These are phyloP conservation scores for Prosopocoilus inquinatus DNA, from an alignment of 2,888 invertebrate species.

Conservation along the genomic window DNA sequence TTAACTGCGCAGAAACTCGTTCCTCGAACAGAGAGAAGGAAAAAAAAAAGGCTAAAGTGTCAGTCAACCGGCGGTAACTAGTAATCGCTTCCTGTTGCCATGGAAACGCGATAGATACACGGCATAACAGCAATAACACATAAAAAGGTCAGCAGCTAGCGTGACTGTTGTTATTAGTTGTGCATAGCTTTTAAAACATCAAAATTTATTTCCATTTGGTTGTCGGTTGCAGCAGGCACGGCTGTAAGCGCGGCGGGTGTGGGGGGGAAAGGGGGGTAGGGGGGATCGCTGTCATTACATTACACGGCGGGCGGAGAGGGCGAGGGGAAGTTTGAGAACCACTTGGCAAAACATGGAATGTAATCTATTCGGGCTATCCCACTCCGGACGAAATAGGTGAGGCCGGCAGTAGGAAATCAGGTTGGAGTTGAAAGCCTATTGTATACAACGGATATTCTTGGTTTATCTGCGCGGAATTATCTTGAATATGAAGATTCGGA, in stretches of 20 bases:
- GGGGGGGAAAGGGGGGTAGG: slow-evolving; percentile 5
- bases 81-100: slow-evolving; percentile 12
- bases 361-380: slow-evolving; percentile 21
- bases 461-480: slow-evolving; percentile 3
- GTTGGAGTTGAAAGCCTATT: slow-evolving; percentile 12
- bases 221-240: slow-evolving; percentile 13
- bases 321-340: slow-evolving; percentile 15
- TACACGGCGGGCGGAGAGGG: slow-evolving; percentile 6
- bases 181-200: slow-evolving; percentile 12
- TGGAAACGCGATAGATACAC: slow-evolving; percentile 15
- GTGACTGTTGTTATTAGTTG: slow-evolving; percentile 14
- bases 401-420: slow-evolving; percentile 15
- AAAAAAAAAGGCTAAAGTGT: background rate
- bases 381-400: slow-evolving; percentile 15
- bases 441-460: slow-evolving; percentile 5
- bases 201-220: slow-evolving; percentile 22
- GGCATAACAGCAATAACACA: slow-evolving; percentile 7
- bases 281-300: slow-evolving; percentile 13
- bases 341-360: slow-evolving; percentile 25
- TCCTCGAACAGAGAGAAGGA: background rate
- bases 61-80: slow-evolving; percentile 2
- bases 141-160: slow-evolving; percentile 4
- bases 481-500: background rate
- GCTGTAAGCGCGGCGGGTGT: background rate
- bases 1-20: background rate